Percentiles rank a stretch among this genome's conserved stretches.
phyloP scores from a whole-genome alignment of 23 tunicate genomes.

The Pegea sp. region DNA sequence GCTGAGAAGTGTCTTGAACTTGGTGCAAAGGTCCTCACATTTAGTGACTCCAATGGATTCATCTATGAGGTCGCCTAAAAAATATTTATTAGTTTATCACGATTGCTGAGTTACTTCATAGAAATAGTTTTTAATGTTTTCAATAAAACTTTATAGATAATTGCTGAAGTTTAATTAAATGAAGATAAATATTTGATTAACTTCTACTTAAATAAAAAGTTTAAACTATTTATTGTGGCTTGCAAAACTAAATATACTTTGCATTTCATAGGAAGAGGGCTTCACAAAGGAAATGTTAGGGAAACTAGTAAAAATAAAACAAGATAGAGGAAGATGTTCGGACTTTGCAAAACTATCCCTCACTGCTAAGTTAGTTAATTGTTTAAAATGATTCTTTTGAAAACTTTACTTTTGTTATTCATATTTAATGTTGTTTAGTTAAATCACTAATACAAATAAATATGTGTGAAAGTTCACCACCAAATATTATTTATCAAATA shows the following conservation, averaged over 20 bases:
- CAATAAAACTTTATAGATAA: background rate
- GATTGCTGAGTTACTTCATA: slow-evolving; percentile 1
- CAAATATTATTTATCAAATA: too few species aligned
- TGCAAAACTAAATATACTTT: background rate
- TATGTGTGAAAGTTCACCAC: too few species aligned
- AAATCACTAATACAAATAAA: too few species aligned
- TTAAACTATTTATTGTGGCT: background rate
- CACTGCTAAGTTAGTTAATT: slow-evolving; percentile 63
- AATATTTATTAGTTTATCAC: background rate
- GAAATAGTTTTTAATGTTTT: background rate
- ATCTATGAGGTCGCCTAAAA: slow-evolving; percentile 87
- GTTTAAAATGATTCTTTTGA: too few species aligned
- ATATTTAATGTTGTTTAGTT: too few species aligned
- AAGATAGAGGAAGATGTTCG: slow-evolving; percentile 64
- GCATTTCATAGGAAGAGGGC: slow-evolving; percentile 39
- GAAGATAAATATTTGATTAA: background rate
- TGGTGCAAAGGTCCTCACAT: slow-evolving; percentile 83
- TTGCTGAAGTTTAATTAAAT: background rate
- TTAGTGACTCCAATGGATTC: slow-evolving; percentile 94
- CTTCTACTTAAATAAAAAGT: background rate
- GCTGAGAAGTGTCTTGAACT: slow-evolving; percentile 84
- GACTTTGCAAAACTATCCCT: slow-evolving; percentile 39
- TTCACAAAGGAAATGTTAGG: slow-evolving; percentile 43
- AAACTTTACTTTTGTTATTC: too few species aligned
- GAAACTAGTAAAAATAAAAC: slow-evolving; percentile 52